Evolutionary conservation across 2,888 invertebrate species (phyloP), one percentile per base, ranked within the genome.

Genomic region (Tachina lurida): DNA sequence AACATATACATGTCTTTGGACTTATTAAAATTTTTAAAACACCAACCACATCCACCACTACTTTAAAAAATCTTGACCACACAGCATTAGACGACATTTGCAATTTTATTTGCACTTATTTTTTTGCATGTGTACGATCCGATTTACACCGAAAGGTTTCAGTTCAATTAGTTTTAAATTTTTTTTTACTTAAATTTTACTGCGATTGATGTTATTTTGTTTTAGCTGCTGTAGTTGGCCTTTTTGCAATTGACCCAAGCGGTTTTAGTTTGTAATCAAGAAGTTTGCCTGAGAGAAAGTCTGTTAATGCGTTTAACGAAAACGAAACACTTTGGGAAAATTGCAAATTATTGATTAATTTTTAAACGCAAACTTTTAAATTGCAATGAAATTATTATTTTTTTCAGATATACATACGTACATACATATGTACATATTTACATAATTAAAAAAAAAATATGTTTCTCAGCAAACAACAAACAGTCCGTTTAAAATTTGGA

Each of bases 261-360:
- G 80, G 65, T 43, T 81, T 73, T 62, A 77, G 56, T 74, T 77
- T 85, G 81, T 81, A 78, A 85, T 74, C 70, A 85, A 78, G 80
- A 85, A 74, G 84, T 41, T 41, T 49, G 62, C 15, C 12, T 56
- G 65, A 45, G 84, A 76, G 84, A 85, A 85, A 85, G 84, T 81
- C 65, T 78, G 17, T 63, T 73, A 52, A 71, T 71, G 74, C 63
- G 78, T 77, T 71, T 39, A 73, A 58, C 58, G 77, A 52, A 63
- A 60, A 17, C 43, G 22, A 60, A 68, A 52, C 15, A 45, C 22
- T 58, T 67, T 56, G 1, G 0, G 31, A 31, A 54, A 4, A 31
- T 43, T 43, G 41, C 43, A 63, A 31, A 63, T 56, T 54, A 71
- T 63, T 71, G 63, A 79, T 71, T 79, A 10, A 63, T 54, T 79